A percentile compares a stretch with the other conserved stretches of the same genome.
These are phyloP conservation scores for Channallabes apus DNA, from an alignment of 2,797 vertebrate genomes.

Conservation along the genomic window DNA sequence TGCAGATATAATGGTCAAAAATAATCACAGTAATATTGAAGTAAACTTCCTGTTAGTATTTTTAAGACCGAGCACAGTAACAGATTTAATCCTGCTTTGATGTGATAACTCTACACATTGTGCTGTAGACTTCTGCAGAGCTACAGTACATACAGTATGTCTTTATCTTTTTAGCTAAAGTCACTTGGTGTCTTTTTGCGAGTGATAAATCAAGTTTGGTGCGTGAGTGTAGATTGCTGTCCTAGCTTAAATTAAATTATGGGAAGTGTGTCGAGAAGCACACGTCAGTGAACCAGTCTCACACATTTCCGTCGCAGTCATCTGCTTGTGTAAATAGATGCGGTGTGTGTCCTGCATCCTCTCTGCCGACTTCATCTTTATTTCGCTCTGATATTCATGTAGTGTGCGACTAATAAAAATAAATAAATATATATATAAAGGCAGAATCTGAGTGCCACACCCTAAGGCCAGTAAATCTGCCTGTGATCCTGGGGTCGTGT, in stretches of 20 bases:
- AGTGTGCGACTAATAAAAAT: constrained; percentile 23
- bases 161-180: constrained; percentile 71
- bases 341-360: constrained; percentile 35
- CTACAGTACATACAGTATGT: constrained; percentile 61
- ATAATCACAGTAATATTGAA: not conserved
- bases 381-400: constrained; percentile 67
- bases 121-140: constrained; percentile 26
- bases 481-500: constrained; percentile 26
- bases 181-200: constrained; percentile 72
- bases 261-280: constrained; percentile 42
- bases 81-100: not conserved
- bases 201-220: constrained; percentile 76
- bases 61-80: not conserved
- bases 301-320: constrained; percentile 56
- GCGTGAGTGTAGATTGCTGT: constrained; percentile 65
- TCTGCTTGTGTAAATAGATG: constrained; percentile 45
- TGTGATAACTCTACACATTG: not conserved
- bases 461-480: constrained; percentile 47
- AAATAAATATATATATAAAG: constrained; percentile 2
- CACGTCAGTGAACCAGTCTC: constrained; percentile 61
- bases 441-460: constrained; percentile 19
- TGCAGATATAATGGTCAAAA: not conserved
- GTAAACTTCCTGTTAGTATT: not conserved
- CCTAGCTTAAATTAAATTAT: constrained; percentile 66
- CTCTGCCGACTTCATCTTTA: constrained; percentile 61